Base-by-base conservation (phyloP, 2,888 invertebrate genomes). In the Vanessa cardui region DNA sequence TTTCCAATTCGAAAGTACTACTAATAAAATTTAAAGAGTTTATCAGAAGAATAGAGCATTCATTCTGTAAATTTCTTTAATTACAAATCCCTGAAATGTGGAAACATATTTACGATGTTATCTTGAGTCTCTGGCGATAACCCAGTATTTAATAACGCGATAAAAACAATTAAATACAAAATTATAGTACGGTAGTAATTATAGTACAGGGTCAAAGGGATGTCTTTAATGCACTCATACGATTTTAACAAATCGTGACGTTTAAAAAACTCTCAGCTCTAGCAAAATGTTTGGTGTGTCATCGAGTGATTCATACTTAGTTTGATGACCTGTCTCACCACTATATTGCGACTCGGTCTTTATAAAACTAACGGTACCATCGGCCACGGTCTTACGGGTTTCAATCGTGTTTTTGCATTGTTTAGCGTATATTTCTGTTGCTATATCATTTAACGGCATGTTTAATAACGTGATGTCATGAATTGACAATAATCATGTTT, bases 301-400 rank as follows among this genome's bases (percentile, higher is more conserved):
- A 73, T 69, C 64, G 82, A 56, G 70, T 81, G 88, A 88, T 81
- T 88, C 87, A 87, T 78, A 74, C 77, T 76, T 78, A 77, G 85
- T 86, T 78, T 88, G 86, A 88, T 89, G 90, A 89, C 87, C 88
- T 83, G 85, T 78, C 77, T 73, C 77, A 73, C 75, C 72, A 75
- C 77, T 50, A 26, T 21, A 76, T 74, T 62, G 66, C 71, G 64
- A 66, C 52, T 68, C 58, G 64, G 44, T 68, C 70, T 70, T 70
- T 66, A 64, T 64, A 61, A 64, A 71, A 63, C 69, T 71, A 71
- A 71, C 71, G 71, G 71, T 67, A 69, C 18, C 15, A 9, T 47
- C 61, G 31, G 66, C 63, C 56, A 62, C 60, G 69, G 69, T 60
- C 46, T 58, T 62, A 61, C 47, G 47, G 58, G 58, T 62, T 66